Evolutionary conservation across 2,797 vertebrate species (phyloP), one percentile per base, ranked within the genome.

Genomic region (Chaetophractus vellerosus): DNA sequence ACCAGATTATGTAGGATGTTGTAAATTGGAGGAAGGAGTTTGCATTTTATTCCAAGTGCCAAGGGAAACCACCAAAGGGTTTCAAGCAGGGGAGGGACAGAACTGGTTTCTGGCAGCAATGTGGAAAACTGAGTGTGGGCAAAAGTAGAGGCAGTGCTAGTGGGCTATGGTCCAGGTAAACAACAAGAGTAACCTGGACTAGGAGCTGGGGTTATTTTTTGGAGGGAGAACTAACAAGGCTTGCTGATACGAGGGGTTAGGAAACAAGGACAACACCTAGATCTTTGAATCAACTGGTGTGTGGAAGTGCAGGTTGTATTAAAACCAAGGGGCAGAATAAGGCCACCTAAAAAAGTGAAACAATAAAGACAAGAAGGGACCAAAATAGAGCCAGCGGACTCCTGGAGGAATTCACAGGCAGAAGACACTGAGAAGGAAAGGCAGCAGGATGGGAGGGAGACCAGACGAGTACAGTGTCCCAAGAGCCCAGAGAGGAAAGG

Each of bases 391-490:
- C 38, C 57, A 69, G 36, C 16, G 6, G 5, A 2, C n/a, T 76
- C 19, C 31, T 45, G 12, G 33, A 57, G 28, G 57, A 5, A 36
- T 59, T 57, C 57, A 0, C 3, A 4, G 33, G 31, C 80, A n/a
- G 41, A 66, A 80, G 48, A 52, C 7, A 28, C 79, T 48, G 1
- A 55, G 31, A 61, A 59, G 41, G 23, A 18, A 89, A 90, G 64
- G 36, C 33, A 28, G 6, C 2, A 5, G 64, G 66, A 24, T 19
- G 72, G 87, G 55, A 72, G 41, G 74, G 36, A 38, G 36, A n/a
- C 28, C 7, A 26, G 61, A 21, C 16, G 2, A 23, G 3, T 5
- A 1, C 0, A 1, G 5, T 31, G 19, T 21, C 19, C 28, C 18
- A 10, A 10, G 19, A 55, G 45, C n/a, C 61, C 4, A 0, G 4